Evolutionary conservation across 1,140 invertebrate genomes (phyloP), one percentile per base, ranked within the genome.

Genomic region (Drosophila virilis): DNA sequence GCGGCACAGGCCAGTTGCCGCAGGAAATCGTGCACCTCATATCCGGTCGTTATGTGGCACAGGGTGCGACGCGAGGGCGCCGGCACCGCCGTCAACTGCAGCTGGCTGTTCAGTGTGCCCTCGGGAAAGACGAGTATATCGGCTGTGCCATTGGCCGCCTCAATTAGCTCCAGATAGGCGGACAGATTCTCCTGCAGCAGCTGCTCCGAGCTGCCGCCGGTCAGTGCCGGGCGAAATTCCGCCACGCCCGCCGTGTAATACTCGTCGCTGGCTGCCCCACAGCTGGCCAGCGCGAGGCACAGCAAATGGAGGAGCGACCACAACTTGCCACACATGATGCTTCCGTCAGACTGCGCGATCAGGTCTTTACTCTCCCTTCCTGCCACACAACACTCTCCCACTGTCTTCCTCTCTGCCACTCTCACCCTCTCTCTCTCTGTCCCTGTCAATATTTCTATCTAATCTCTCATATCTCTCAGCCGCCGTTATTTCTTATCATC

Each of bases 61-160:
- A 86, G 17, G 7, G 68, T 83, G 0, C 15, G 60, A 1, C 67
- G 8, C 4, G 73, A 75, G 8, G 43, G 28, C 8, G 51, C 54
- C 3, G 90, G 88, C 46, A 92, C 91, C 9, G 74, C 72, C 0
- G 81, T 88, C 32, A 90, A 22, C 10, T 90, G 69, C 33, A 90
- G 40, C 13, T 60, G 54, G 32, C 60, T 91, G 8, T 93, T 93
- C 1, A 94, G 71, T 0, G 94, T 93, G 61, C 92, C 88, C 92
- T 98, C 97, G 0, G 97, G 97, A 84, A 98, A 98, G 7, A 98
- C 96, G 0, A 98, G 93, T 5, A 98, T 97, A 67, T 97, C 95
- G 0, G 93, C 94, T 0, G 93, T 95, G 67, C 83, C 71, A 15
- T 78, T 74, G 0, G 75, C 81, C 8, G 66, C 58, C 1, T 32